A percentile compares a stretch with the other conserved stretches of the same genome.
Conservation (phyloP, 2,888 invertebrate species). For the Teleogryllus oceanicus region DNA sequence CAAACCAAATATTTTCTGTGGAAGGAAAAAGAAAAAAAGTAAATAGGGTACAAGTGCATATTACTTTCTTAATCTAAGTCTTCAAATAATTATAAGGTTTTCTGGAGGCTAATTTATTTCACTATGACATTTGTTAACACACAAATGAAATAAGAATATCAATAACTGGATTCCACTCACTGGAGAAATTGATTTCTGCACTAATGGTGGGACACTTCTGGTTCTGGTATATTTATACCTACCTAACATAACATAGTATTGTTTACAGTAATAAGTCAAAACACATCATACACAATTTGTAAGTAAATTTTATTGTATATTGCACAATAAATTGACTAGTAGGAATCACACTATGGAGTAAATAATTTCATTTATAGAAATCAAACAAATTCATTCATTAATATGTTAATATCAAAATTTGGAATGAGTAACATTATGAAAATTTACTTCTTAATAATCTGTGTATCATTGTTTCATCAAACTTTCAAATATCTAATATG, state of each 20-base stretch:
- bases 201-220: neutral
- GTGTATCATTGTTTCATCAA: no score
- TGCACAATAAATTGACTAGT: conserved; percentile 18
- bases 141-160: no score
- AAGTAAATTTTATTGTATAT: conserved; percentile 18
- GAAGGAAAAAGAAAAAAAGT: no score
- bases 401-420: neutral
- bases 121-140: no score
- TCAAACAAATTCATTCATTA: neutral
- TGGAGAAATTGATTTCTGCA: no score
- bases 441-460: neutral
- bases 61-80: no score
- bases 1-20: no score
- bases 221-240: neutral
- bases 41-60: no score
- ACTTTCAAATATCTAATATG: no score
- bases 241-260: neutral
- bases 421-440: conserved; percentile 2
- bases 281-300: conserved; percentile 5
- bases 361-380: neutral
- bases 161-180: no score
- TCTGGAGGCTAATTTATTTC: no score
- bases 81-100: no score
- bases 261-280: conserved; percentile 7
- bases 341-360: neutral